These are phyloP conservation scores for Bubo blakistoni DNA, from an alignment of 2,113 vertebrate genomes.

Conservation along the genomic window DNA sequence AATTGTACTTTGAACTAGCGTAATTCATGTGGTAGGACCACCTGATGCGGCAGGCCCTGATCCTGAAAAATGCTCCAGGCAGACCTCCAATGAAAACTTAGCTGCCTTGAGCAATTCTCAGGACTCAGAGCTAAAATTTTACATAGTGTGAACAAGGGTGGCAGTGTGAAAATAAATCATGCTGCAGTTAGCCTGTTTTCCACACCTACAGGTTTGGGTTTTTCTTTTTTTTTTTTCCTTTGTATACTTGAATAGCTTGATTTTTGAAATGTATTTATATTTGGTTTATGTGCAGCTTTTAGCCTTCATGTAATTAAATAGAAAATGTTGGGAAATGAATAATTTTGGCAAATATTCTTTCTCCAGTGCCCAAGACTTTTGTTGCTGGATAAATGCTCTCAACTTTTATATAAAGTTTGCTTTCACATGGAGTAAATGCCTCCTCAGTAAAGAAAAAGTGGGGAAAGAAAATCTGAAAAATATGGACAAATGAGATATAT, in stretches of 20 bases:
- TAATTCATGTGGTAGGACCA: background rate
- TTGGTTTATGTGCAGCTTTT: background rate
- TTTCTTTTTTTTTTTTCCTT: background rate
- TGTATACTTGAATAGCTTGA: background rate
- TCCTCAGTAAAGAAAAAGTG: background rate
- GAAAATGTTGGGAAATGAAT: background rate
- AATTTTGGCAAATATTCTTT: background rate
- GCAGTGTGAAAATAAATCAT: background rate
- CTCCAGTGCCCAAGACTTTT: background rate
- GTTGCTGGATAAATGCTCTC: background rate
- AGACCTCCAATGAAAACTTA: background rate
- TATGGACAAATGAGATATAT: background rate
- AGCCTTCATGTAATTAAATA: background rate
- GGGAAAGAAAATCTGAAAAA: slow-evolving; percentile 8
- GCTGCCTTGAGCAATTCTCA: background rate
- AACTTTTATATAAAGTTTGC: background rate
- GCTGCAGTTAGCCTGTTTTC: background rate
- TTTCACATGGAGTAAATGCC: background rate
- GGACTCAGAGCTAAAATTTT: background rate
- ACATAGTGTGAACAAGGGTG: background rate
- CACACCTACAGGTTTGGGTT: background rate
- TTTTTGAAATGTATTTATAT: background rate
- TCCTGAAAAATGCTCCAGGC: background rate
- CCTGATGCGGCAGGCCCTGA: background rate
- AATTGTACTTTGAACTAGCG: background rate